Conservation (phyloP, 2,113 vertebrate species). For the Ranitomeya variabilis region DNA sequence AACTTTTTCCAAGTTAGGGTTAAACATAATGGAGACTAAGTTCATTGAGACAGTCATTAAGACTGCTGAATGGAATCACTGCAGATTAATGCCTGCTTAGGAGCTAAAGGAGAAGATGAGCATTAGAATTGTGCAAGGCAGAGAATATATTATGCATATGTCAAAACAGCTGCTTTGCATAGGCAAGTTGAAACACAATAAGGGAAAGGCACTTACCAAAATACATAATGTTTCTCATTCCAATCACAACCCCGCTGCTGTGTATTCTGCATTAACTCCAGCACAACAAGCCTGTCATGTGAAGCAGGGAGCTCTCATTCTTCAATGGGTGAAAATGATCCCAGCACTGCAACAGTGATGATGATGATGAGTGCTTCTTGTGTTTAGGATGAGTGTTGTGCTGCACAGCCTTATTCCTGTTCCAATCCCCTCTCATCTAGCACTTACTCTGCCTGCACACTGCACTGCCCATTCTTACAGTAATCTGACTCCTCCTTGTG, state of each 20-base stretch:
- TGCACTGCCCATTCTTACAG: conserved; percentile 80
- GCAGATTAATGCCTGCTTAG: background rate
- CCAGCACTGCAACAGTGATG: conserved; percentile 68
- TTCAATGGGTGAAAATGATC: conserved; percentile 69
- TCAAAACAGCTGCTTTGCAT: conserved; percentile 60
- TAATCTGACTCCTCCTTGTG: conserved; percentile 86
- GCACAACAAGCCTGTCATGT: conserved; percentile 68
- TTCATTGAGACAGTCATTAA: conserved; percentile 60
- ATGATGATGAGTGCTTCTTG: conserved; percentile 65
- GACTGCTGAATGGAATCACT: background rate
- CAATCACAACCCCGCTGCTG: conserved; percentile 78
- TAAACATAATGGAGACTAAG: conserved; percentile 61
- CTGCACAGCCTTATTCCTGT: conserved; percentile 68
- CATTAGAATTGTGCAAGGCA: conserved; percentile 11
- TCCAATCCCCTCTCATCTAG: conserved; percentile 72
- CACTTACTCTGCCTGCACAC: conserved; percentile 73
- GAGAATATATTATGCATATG: background rate
- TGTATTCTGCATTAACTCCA: conserved; percentile 77
- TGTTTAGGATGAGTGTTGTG: conserved; percentile 67
- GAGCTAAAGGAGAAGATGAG: background rate
- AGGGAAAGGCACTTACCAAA: conserved; percentile 84
- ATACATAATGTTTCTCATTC: conserved; percentile 96
- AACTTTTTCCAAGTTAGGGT: conserved; percentile 65
- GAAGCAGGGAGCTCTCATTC: conserved; percentile 77
- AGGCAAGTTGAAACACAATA: conserved; percentile 62